Base-by-base conservation (phyloP, 2,888 invertebrate species). In the Timema cristinae region DNA sequence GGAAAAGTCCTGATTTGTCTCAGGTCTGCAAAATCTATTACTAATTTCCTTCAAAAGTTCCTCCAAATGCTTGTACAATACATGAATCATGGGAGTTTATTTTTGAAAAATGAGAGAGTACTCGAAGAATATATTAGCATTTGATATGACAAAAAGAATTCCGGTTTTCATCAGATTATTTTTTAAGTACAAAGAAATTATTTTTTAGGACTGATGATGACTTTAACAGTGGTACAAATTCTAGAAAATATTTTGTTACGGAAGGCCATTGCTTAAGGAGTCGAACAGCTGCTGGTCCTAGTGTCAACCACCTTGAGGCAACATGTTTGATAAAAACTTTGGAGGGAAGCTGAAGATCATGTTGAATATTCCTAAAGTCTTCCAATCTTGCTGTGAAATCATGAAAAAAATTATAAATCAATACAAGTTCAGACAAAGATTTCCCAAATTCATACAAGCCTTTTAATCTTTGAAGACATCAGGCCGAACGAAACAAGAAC, bases 61-160 rank as follows among this genome's bases (percentile, higher is more conserved):
- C 47, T 63, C 63, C 13, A 63, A 63, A 47, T 32, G 63, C 63
- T 13, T 63, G 63, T 6, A 63, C 63, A 63, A 48, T 11, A 63
- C 63, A 63, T 63, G 47, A 63, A 63, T 63, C 63, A 63, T 63
- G 63, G 63, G 32, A 63, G 63, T 63, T 63, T 63, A 10, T 63
- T 63, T 63, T 63, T 63, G 15, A 9, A 15, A 63, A 63, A 63
- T 15, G 9, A 32, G 48, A 8, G 47, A 63, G 47, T 63, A 63
- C 9, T 63, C 10, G 5, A 32, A 63, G 63, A 63, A 47, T 48
- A 63, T 63, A 13, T 63, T 63, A 63, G 63, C 63, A 63, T 32
- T 63, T 63, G 63, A 63, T 5, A 63, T 63, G 63, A 63, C 47
- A 47, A 32, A 63, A 9, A 63, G 63, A 13, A 63, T 63, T 63